phyloP scores from a whole-genome alignment of 2,888 invertebrate genomes.

The Cryptus armator region DNA sequence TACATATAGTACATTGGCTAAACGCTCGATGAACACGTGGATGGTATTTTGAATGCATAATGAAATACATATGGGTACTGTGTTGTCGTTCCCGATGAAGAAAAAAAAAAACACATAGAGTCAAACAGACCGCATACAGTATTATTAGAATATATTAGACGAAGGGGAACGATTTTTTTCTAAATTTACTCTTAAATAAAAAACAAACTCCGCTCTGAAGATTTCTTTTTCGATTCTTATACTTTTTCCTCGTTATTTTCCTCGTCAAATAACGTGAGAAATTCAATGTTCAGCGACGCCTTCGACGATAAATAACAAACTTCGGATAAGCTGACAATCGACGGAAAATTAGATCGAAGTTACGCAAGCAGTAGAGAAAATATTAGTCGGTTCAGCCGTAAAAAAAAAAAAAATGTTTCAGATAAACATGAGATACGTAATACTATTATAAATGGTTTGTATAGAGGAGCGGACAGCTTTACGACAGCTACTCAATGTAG shows the following conservation, averaged over 20 bases:
- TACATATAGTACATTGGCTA: conserved; percentile 53
- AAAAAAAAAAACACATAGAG: conserved; percentile 38
- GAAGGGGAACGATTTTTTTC: conserved; percentile 10
- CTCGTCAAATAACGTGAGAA: not conserved
- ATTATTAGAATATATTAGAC: conserved; percentile 7
- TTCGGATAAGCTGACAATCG: not conserved
- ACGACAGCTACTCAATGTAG: conserved; percentile 66
- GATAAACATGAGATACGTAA: conserved; percentile 50
- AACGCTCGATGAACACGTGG: conserved; percentile 60
- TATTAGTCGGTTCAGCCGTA: not conserved
- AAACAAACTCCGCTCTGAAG: not conserved
- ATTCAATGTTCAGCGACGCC: not conserved
- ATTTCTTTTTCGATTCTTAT: not conserved
- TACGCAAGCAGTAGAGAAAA: conserved; percentile 12
- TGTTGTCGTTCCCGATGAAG: conserved; percentile 16
- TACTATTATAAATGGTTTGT: conserved; percentile 54
- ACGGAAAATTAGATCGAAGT: not conserved
- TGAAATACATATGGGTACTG: conserved; percentile 68
- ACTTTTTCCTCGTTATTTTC: not conserved
- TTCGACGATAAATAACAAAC: not conserved
- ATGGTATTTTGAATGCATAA: conserved; percentile 82
- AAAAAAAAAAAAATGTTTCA: conserved; percentile 36
- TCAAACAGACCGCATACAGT: conserved; percentile 4
- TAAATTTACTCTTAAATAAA: not conserved
- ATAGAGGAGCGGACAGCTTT: conserved; percentile 65